Evolutionary conservation across 2,113 vertebrate species (phyloP).

Genomic region (Anguilla rostrata): DNA sequence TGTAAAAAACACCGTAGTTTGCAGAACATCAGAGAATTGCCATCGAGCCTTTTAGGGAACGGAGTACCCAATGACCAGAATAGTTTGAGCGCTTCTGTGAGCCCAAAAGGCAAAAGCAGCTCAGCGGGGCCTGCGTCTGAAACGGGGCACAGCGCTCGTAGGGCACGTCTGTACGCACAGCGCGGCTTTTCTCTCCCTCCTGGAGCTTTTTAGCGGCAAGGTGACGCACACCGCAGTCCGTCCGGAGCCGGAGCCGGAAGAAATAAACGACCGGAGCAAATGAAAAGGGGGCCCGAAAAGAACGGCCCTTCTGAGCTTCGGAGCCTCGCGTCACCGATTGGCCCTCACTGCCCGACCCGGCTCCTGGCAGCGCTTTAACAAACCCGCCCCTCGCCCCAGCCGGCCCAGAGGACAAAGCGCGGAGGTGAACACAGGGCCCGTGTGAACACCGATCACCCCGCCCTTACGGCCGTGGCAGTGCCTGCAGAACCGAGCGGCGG

Average conservation of each 20-base stretch:
- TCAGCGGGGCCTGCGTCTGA: background rate
- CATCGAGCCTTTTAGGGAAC: background rate
- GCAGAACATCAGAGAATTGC: background rate
- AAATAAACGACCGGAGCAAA: constrained; percentile 37
- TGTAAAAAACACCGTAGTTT: background rate
- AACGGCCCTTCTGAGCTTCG: background rate
- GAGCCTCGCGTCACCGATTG: constrained; percentile 61
- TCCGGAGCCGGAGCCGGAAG: constrained; percentile 44
- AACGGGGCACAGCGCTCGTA: background rate
- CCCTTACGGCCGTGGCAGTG: background rate
- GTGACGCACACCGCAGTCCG: background rate
- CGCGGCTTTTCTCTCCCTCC: background rate
- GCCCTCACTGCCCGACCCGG: constrained; percentile 55
- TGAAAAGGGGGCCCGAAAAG: background rate
- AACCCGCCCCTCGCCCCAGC: constrained; percentile 40
- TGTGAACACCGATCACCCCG: constrained; percentile 30
- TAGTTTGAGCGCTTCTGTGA: background rate
- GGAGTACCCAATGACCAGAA: background rate
- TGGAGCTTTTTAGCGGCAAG: background rate
- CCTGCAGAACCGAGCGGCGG: too few species aligned
- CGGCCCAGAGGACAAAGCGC: constrained; percentile 15
- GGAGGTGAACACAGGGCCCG: constrained; percentile 44
- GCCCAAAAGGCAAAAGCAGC: background rate
- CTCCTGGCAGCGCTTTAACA: constrained; percentile 62
- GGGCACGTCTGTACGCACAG: background rate